These are phyloP conservation scores for Microtus richardsoni DNA, from an alignment of 2,113 vertebrate genomes.

Conservation along the genomic window DNA sequence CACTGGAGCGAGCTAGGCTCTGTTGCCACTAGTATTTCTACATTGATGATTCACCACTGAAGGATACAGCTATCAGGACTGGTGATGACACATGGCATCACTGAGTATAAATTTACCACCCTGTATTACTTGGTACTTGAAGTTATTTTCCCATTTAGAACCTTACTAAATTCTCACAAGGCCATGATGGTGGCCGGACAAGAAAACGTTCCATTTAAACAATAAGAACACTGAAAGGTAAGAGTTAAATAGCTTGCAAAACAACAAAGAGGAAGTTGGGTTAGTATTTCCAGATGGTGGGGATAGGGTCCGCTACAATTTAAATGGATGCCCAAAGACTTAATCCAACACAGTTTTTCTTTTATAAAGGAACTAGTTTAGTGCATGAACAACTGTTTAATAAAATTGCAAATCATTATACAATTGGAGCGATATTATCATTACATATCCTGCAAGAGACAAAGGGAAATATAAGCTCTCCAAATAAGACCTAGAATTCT, in stretches of 20 bases:
- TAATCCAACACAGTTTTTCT: constrained; percentile 29
- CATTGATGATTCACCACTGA: constrained; percentile 36
- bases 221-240: constrained; percentile 26
- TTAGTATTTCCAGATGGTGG: constrained; percentile 2
- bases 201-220: constrained; percentile 42
- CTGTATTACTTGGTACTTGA: constrained; percentile 48
- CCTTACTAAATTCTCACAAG: constrained; percentile 52
- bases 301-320: neutral
- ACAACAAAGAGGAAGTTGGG: constrained; percentile 22
- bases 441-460: constrained; percentile 29
- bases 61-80: neutral
- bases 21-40: constrained; percentile 55
- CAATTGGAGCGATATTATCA: neutral
- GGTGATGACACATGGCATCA: constrained; percentile 11
- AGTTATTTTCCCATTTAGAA: constrained; percentile 63
- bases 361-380: constrained; percentile 35
- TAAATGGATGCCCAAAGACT: constrained; percentile 15
- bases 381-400: constrained; percentile 32
- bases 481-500: constrained; percentile 38
- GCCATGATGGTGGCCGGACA: constrained; percentile 21
- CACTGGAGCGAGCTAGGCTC: constrained; percentile 16
- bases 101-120: constrained; percentile 38
- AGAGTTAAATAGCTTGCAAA: constrained; percentile 39
- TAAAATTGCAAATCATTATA: constrained; percentile 31
- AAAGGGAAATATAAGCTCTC: constrained; percentile 37